Conservation (phyloP, 2,888 invertebrate genomes). For the Heliconius ismenius region DNA sequence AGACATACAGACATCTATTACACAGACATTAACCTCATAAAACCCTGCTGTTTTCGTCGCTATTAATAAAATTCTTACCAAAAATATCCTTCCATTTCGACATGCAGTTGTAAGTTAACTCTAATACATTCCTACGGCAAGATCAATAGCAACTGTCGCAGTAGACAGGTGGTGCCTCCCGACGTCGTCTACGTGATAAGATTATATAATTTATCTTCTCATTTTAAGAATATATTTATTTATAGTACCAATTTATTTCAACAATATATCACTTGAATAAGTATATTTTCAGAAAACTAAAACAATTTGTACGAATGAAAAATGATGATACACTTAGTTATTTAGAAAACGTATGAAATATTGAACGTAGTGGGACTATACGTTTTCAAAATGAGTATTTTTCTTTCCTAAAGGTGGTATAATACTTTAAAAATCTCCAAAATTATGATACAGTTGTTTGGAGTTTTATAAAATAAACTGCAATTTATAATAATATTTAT, state of each 20-base stretch:
- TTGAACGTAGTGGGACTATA: too few relatives aligned
- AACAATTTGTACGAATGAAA: background rate
- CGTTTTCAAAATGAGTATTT: too few relatives aligned
- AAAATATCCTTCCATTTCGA: background rate
- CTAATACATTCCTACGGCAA: background rate
- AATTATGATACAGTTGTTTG: background rate
- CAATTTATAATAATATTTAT: background rate
- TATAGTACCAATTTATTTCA: background rate
- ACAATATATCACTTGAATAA: too few relatives aligned
- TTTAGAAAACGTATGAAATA: too few relatives aligned
- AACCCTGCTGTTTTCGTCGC: too few relatives aligned
- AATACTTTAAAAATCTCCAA: too few relatives aligned
- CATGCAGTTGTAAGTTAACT: background rate
- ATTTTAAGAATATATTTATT: too few relatives aligned
- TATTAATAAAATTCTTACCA: background rate
- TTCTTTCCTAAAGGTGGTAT: too few relatives aligned
- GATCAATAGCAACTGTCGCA: conserved; percentile 32
- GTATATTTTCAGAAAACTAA: background rate
- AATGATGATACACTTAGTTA: background rate
- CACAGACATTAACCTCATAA: too few relatives aligned
- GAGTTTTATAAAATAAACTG: background rate
- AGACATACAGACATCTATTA: too few relatives aligned
- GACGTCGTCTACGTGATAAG: conserved; percentile 22
- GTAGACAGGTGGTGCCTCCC: conserved; percentile 17
- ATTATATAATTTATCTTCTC: background rate